These are phyloP conservation scores for Dicyrtomina minuta DNA, from an alignment of 2,888 invertebrate genomes.

Conservation along the genomic window DNA sequence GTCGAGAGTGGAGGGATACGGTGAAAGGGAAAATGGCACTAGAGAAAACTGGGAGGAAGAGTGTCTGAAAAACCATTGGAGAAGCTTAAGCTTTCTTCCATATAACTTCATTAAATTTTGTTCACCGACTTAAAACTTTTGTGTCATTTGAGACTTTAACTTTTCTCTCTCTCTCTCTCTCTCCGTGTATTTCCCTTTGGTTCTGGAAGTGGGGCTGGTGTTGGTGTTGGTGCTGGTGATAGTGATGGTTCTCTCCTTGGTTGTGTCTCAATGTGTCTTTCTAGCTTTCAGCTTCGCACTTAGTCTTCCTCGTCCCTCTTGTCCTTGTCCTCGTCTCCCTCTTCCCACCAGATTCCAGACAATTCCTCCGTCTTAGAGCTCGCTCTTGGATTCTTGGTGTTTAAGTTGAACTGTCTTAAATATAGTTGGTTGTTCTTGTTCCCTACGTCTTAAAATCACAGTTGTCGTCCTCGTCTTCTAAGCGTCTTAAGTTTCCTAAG, in stretches of 20 bases:
- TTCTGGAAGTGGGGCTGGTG: too few relatives aligned
- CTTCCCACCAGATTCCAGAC: neutral
- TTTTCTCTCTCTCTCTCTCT: conserved; percentile 1
- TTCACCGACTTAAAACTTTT: conserved; percentile 35
- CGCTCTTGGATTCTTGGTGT: neutral
- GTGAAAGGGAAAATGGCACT: too few relatives aligned
- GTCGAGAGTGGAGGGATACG: too few relatives aligned
- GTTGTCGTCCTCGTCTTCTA: neutral
- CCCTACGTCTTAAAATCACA: too few relatives aligned
- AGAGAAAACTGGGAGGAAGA: too few relatives aligned
- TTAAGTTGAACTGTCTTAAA: neutral
- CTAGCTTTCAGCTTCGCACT: neutral
- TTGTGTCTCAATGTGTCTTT: neutral
- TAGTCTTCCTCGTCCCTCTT: neutral
- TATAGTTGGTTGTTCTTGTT: neutral
- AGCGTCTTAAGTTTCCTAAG: neutral
- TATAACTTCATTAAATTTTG: conserved; percentile 43
- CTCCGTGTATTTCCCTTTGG: conserved; percentile 8
- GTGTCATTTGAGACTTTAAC: conserved; percentile 31
- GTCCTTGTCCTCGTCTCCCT: neutral
- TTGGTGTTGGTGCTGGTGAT: too few relatives aligned
- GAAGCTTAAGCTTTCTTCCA: conserved; percentile 10
- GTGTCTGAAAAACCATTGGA: neutral
- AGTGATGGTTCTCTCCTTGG: conserved; percentile 6
- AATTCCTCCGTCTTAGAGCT: neutral